Evolutionary conservation across 2,113 vertebrate species (phyloP).

Genomic region (Nestor notabilis): DNA sequence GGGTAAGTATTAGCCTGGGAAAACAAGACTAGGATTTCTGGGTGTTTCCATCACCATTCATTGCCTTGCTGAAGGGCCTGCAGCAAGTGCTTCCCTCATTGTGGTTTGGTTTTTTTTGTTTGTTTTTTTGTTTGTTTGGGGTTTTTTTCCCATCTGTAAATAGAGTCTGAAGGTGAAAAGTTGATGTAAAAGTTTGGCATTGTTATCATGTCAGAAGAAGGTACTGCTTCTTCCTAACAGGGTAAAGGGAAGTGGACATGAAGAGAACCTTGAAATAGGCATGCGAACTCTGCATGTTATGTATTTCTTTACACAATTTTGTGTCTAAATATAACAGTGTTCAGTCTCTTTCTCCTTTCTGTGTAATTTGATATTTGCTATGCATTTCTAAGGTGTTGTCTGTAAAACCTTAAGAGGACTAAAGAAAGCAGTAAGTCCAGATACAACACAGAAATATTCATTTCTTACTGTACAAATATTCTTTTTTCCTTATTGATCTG

Average conservation of each 20-base stretch:
- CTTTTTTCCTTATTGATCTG: not conserved
- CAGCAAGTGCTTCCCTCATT: not conserved
- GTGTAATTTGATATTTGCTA: not conserved
- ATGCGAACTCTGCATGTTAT: not conserved
- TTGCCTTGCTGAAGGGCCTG: not conserved
- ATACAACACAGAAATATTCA: not conserved
- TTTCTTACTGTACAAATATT: not conserved
- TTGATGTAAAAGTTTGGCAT: not conserved
- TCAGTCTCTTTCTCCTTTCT: not conserved
- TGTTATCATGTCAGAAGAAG: not conserved
- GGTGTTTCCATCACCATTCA: not conserved
- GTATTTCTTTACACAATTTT: not conserved
- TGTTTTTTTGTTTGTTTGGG: accelerated
- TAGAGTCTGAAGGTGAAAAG: not conserved
- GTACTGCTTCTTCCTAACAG: not conserved
- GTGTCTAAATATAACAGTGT: not conserved
- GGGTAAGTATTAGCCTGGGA: not conserved
- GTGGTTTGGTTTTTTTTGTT: not conserved
- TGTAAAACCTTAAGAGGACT: not conserved
- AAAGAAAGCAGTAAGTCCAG: not conserved
- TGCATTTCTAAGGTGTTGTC: not conserved
- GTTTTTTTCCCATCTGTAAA: not conserved
- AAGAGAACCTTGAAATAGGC: not conserved
- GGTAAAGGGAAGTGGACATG: not conserved
- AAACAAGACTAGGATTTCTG: not conserved